These are phyloP conservation scores for Epicampocera succincta DNA, from an alignment of 2,888 invertebrate species.

Conservation along the genomic window DNA sequence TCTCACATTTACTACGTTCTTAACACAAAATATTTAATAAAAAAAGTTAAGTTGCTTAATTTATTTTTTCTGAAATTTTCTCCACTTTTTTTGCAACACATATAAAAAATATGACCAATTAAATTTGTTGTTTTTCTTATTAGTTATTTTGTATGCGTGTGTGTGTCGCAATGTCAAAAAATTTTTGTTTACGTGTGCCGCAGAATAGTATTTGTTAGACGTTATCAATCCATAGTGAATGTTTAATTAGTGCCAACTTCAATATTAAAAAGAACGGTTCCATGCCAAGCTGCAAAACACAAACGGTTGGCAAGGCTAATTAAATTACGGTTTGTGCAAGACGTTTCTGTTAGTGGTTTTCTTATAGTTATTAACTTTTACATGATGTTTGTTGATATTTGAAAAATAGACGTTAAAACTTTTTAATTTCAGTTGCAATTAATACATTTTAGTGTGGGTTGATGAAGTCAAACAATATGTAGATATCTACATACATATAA, in stretches of 20 bases:
- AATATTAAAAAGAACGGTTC: too few relatives aligned
- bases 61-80: not conserved
- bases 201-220: conserved; percentile 14
- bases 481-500: too few relatives aligned
- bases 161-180: conserved; percentile 25
- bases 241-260: not conserved
- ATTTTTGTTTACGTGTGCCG: conserved; percentile 66
- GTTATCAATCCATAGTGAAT: conserved; percentile 28
- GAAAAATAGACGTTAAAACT: too few relatives aligned
- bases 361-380: too few relatives aligned
- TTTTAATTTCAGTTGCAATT: too few relatives aligned
- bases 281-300: too few relatives aligned
- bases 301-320: too few relatives aligned
- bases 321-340: too few relatives aligned
- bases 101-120: conserved; percentile 56
- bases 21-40: not conserved
- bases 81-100: conserved; percentile 36
- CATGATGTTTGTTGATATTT: too few relatives aligned
- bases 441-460: too few relatives aligned
- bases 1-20: conserved; percentile 45
- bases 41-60: not conserved
- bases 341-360: too few relatives aligned
- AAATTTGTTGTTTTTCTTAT: conserved; percentile 53
- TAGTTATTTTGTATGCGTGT: conserved; percentile 20
- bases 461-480: too few relatives aligned